These are phyloP conservation scores for Drosophila mettleri DNA, from an alignment of 2,888 invertebrate species.

Conservation along the genomic window DNA sequence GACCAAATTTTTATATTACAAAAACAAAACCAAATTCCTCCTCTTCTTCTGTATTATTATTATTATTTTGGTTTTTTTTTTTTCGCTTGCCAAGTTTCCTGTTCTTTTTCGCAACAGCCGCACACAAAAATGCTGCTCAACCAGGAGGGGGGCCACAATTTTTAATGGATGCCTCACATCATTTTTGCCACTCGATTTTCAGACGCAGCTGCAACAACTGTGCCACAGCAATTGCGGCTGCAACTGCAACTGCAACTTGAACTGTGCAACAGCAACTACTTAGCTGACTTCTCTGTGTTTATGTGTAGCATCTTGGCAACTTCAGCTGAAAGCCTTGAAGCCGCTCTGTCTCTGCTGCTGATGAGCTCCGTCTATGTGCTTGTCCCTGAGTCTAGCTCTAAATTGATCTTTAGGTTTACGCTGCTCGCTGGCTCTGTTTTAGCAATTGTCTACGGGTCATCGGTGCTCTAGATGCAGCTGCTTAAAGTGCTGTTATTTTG, in stretches of 20 bases:
- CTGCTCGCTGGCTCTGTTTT: not conserved
- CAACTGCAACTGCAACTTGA: constrained; percentile 58
- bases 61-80: constrained; percentile 18
- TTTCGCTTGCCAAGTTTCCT: constrained; percentile 64
- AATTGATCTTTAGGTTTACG: not conserved
- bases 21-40: constrained; percentile 14
- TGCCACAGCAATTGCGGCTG: constrained; percentile 26
- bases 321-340: constrained; percentile 14
- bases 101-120: constrained; percentile 74
- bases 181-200: constrained; percentile 53
- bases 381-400: constrained; percentile 11
- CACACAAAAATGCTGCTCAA: constrained; percentile 74
- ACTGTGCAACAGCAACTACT: constrained; percentile 20
- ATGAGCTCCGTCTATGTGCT: constrained; percentile 6
- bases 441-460: constrained; percentile 1
- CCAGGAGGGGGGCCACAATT: constrained; percentile 66
- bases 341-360: not conserved
- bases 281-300: constrained; percentile 16
- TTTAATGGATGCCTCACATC: constrained; percentile 56
- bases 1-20: constrained; percentile 51
- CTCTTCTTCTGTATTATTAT: constrained; percentile 33
- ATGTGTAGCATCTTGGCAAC: constrained; percentile 44
- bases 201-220: constrained; percentile 68
- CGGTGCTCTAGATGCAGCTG: constrained; percentile 2
- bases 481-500: not conserved